Evolutionary conservation across 2,888 invertebrate species (phyloP).

Genomic region (Parascotia fuliginaria): DNA sequence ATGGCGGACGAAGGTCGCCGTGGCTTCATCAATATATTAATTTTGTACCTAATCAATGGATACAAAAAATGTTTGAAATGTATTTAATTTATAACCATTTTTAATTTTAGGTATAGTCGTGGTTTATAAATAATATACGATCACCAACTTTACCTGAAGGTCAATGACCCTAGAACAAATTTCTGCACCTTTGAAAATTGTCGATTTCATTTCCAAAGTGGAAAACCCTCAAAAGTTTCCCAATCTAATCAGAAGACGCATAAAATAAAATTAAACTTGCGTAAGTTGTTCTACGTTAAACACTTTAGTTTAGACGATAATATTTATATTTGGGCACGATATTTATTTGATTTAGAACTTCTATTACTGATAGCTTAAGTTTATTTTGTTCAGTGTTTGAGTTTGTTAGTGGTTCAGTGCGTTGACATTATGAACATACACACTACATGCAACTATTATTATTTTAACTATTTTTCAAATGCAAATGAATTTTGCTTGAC

Average conservation of each 20-base stretch:
- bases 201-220: conserved; percentile 34
- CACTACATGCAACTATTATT: no score
- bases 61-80: no score
- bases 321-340: conserved; percentile 17
- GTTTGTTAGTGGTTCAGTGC: background rate
- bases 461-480: no score
- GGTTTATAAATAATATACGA: conserved; percentile 9
- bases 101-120: background rate
- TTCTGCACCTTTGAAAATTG: conserved; percentile 21
- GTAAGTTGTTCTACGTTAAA: conserved; percentile 21
- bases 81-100: no score
- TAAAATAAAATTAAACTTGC: conserved; percentile 39
- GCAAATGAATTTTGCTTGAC: no score
- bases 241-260: conserved; percentile 33
- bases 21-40: no score
- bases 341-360: conserved; percentile 11
- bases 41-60: no score
- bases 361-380: background rate
- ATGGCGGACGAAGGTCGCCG: no score
- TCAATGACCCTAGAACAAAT: conserved; percentile 19
- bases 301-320: conserved; percentile 22
- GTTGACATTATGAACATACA: no score
- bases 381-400: conserved; percentile 1
- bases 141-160: conserved; percentile 7
- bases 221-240: conserved; percentile 34